phyloP scores from a whole-genome alignment of 2,888 invertebrate species.

The Macropis europaea region DNA sequence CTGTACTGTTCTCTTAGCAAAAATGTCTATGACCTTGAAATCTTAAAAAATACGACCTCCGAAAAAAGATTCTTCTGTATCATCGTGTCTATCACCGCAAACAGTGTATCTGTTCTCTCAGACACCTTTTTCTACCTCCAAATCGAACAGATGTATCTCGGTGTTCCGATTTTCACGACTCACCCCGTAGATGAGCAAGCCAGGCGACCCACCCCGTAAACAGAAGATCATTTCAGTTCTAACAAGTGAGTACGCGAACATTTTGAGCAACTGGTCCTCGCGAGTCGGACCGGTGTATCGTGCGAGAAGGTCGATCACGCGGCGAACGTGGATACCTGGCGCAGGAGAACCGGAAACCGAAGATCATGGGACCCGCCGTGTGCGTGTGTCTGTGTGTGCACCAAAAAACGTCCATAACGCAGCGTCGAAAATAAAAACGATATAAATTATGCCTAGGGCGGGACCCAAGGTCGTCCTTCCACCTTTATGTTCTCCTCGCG shows the following conservation, averaged over 20 bases:
- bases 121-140: no score
- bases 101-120: no score
- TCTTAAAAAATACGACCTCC: no score
- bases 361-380: conserved; percentile 23
- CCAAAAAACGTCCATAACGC: conserved; percentile 39
- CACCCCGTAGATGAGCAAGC: no score
- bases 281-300: conserved; percentile 22
- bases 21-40: no score
- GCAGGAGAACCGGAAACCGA: conserved; percentile 1
- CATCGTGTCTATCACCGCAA: no score
- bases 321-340: conserved; percentile 15
- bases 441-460: conserved; percentile 50
- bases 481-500: conserved; percentile 2
- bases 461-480: conserved; percentile 35
- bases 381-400: no score
- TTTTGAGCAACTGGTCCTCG: conserved; percentile 56
- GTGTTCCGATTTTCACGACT: no score
- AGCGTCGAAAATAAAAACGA: conserved; percentile 30
- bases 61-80: no score
- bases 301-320: conserved; percentile 19
- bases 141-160: no score
- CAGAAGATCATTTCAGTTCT: conserved; percentile 46
- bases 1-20: no score
- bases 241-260: conserved; percentile 32
- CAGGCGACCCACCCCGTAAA: neutral